Percentiles rank a stretch among this genome's conserved stretches.
These are phyloP conservation scores for Vanessa cardui DNA, from an alignment of 2,888 invertebrate genomes.

Conservation along the genomic window DNA sequence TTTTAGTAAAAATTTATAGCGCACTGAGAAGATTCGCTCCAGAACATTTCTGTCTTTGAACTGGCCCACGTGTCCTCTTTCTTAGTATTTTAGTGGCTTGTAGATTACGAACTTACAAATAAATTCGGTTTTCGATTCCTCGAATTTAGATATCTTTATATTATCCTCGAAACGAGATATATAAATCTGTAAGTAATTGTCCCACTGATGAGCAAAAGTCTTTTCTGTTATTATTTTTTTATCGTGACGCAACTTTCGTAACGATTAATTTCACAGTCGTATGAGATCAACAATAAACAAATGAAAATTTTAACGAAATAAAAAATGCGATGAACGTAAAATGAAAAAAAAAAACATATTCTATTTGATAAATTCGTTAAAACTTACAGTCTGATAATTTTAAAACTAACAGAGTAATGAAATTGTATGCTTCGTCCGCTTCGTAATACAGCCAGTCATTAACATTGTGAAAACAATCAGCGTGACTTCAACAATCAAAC, in stretches of 20 bases:
- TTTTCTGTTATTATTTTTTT: not conserved
- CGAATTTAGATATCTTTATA: not conserved
- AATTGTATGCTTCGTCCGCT: constrained; percentile 43
- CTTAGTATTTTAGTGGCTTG: constrained; percentile 34
- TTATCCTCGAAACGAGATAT: not conserved
- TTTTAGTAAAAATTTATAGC: constrained; percentile 74
- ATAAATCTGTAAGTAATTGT: not conserved
- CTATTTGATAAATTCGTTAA: constrained; percentile 38
- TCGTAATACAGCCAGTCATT: constrained; percentile 50
- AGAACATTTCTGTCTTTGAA: constrained; percentile 62
- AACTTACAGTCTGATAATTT: constrained; percentile 41
- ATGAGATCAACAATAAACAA: too few relatives aligned
- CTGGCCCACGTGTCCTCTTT: constrained; percentile 42
- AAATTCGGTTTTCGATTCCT: constrained; percentile 1
- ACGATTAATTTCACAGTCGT: too few relatives aligned
- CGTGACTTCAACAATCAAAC: constrained; percentile 62
- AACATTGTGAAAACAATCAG: constrained; percentile 63
- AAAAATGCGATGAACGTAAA: constrained; percentile 27
- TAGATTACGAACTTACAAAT: constrained; percentile 21
- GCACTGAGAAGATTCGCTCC: constrained; percentile 60
- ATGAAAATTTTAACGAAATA: constrained; percentile 3
- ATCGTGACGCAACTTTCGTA: too few relatives aligned
- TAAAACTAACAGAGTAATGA: constrained; percentile 40
- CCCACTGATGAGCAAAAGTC: too few relatives aligned
- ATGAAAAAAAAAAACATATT: constrained; percentile 32